These are phyloP conservation scores for Manis pentadactyla DNA, from an alignment of 2,797 vertebrate species.

Conservation along the genomic window DNA sequence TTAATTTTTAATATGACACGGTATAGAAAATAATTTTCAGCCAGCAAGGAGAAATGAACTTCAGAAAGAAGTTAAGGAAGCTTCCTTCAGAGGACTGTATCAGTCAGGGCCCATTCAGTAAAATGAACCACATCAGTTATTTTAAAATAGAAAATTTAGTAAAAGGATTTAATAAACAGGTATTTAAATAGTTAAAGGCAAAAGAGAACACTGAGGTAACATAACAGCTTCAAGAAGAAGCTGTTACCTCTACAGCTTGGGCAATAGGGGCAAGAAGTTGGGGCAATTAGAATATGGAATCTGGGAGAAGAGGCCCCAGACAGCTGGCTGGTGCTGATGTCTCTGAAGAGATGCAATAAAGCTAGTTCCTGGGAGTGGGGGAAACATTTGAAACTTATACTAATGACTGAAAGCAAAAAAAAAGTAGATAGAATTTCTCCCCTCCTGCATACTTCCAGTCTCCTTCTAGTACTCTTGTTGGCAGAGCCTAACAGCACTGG, in stretches of 20 bases:
- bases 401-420: not conserved
- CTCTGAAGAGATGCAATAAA: not conserved
- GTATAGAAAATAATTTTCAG: not conserved
- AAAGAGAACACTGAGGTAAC: not conserved
- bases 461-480: not conserved
- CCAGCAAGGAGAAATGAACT: not conserved
- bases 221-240: not conserved
- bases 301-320: not conserved
- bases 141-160: not conserved
- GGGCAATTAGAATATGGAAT: not conserved
- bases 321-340: not conserved
- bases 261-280: not conserved
- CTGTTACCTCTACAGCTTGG: not conserved
- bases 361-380: not conserved
- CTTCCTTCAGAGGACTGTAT: not conserved
- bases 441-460: not conserved
- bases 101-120: not conserved
- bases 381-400: not conserved
- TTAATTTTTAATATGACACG: not conserved
- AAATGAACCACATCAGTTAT: constrained; percentile 24
- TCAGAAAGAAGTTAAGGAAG: not conserved
- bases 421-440: not conserved
- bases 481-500: not conserved
- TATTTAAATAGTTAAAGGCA: not conserved
- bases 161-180: not conserved